phyloP scores from a whole-genome alignment of 2,888 invertebrate genomes.

The Choreutis nemorana region DNA sequence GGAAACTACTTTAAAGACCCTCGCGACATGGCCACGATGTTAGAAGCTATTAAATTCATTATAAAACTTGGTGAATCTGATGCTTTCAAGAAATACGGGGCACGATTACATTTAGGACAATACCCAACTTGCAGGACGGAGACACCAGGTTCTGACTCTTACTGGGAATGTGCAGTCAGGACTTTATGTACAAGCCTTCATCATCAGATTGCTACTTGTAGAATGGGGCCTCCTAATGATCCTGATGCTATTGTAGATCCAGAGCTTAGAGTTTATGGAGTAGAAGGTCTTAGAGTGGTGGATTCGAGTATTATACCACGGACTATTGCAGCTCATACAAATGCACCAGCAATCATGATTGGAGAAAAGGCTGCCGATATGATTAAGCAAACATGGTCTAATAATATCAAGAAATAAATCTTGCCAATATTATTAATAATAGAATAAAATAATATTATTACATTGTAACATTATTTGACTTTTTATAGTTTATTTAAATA shows the following conservation, averaged over 20 bases:
- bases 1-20: conserved; percentile 81
- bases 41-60: conserved; percentile 68
- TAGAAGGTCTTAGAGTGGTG: conserved; percentile 69
- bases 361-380: conserved; percentile 78
- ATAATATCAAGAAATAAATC: too few species aligned
- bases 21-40: conserved; percentile 65
- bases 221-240: conserved; percentile 73
- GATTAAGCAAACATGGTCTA: conserved; percentile 66
- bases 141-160: conserved; percentile 66
- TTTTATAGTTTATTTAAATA: too few species aligned
- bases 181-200: conserved; percentile 63
- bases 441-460: too few species aligned
- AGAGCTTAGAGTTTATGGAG: conserved; percentile 69
- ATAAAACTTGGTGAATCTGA: conserved; percentile 66
- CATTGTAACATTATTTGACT: too few species aligned
- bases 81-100: conserved; percentile 65
- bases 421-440: too few species aligned
- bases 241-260: conserved; percentile 72
- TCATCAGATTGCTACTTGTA: conserved; percentile 73
- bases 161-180: conserved; percentile 75
- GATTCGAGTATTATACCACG: conserved; percentile 76
- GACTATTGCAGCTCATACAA: conserved; percentile 70
- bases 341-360: conserved; percentile 74
- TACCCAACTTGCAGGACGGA: conserved; percentile 60
- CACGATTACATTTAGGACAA: conserved; percentile 56